A percentile compares a stretch with the other conserved stretches of the same genome.
These are phyloP conservation scores for Xenus cinereus DNA, from an alignment of 2,113 vertebrate genomes.

Conservation along the genomic window DNA sequence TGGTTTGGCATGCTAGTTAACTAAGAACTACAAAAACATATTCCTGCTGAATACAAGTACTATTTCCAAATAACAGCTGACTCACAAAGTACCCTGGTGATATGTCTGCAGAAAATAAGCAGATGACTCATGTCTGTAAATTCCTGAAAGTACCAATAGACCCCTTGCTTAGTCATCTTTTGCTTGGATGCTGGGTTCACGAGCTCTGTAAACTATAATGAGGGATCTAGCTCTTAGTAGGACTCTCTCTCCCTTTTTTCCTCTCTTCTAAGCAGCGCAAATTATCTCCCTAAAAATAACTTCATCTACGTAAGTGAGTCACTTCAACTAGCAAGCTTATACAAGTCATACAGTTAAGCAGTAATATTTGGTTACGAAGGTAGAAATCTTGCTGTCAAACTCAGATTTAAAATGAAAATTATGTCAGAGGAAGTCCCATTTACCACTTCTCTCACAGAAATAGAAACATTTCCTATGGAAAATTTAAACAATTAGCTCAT, in stretches of 20 bases:
- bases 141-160: constrained; percentile 80
- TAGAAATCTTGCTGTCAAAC: constrained; percentile 70
- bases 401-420: constrained; percentile 48
- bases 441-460: constrained; percentile 48
- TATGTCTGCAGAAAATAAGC: constrained; percentile 76
- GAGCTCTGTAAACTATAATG: constrained; percentile 78
- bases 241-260: constrained; percentile 65
- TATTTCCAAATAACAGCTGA: constrained; percentile 77
- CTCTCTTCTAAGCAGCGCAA: constrained; percentile 74
- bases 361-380: constrained; percentile 69
- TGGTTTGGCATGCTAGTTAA: constrained; percentile 48
- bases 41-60: constrained; percentile 62
- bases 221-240: constrained; percentile 72
- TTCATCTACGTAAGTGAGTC: constrained; percentile 77
- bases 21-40: constrained; percentile 50
- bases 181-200: constrained; percentile 78
- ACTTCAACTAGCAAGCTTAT: constrained; percentile 73
- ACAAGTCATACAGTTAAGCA: constrained; percentile 64
- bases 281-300: constrained; percentile 83
- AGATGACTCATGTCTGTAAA: constrained; percentile 81
- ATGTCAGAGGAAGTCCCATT: constrained; percentile 56
- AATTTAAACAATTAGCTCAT: constrained; percentile 59
- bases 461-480: constrained; percentile 42
- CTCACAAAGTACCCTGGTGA: constrained; percentile 75
- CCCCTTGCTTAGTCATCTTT: constrained; percentile 82